Evolutionary conservation across 2,888 invertebrate genomes (phyloP).

Genomic region (Dexiosoma caninum): DNA sequence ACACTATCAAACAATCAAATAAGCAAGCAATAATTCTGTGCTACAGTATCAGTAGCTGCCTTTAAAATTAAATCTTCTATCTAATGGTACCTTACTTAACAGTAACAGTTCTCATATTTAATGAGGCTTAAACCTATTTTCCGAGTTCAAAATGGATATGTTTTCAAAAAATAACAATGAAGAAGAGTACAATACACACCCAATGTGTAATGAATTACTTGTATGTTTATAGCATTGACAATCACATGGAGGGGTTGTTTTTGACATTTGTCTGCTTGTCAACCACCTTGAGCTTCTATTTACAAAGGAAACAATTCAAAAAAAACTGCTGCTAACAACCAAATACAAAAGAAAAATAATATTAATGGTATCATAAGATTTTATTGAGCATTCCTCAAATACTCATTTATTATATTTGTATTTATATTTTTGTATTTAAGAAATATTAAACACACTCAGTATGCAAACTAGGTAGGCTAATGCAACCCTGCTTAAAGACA

Average conservation of each 20-base stretch:
- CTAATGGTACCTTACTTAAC: too few relatives aligned
- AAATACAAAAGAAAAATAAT: not conserved
- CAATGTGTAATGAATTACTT: conserved; percentile 32
- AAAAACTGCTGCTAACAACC: conserved; percentile 36
- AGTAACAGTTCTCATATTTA: too few relatives aligned
- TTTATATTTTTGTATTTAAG: not conserved
- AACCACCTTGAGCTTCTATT: conserved; percentile 11
- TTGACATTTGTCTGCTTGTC: conserved; percentile 51
- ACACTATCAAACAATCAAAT: too few relatives aligned
- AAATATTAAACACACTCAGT: not conserved
- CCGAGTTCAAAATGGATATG: too few relatives aligned
- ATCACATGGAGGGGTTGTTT: conserved; percentile 58
- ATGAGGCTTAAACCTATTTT: too few relatives aligned
- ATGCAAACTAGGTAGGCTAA: not conserved
- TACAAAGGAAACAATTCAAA: conserved; percentile 3
- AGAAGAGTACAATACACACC: conserved; percentile 47
- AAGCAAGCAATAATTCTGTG: too few relatives aligned
- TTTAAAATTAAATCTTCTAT: too few relatives aligned
- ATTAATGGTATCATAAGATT: not conserved
- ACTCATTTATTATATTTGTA: not conserved
- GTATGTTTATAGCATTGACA: conserved; percentile 60
- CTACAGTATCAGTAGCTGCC: too few relatives aligned
- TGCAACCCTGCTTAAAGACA: conserved; percentile 28
- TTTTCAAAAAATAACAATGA: too few relatives aligned
- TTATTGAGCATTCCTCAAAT: not conserved